Base-by-base conservation (phyloP, 2,888 invertebrate genomes). In the Empis livida region DNA sequence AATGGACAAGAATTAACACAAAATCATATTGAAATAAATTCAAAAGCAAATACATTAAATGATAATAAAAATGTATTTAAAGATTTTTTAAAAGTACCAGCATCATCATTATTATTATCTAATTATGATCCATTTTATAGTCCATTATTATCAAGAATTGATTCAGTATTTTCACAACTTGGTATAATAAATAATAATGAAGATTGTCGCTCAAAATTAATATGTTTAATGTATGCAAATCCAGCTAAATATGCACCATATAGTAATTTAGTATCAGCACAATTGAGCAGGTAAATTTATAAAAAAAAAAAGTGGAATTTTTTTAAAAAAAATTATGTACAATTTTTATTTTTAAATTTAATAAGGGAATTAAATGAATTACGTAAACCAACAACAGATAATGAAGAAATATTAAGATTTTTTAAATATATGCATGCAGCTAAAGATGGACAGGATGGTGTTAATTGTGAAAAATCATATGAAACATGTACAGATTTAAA, bases 91-190 rank as follows among this genome's bases (percentile, higher is more conserved):
- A 86, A 86, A 62, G 88, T 90, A 56, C 89, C 89, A 27, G 77
- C 81, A 23, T 88, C 88, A 1, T 87, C 88, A 1, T 71, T 89
- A 65, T 75, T 89, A 45, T 71, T 90, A 48, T 85, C 86, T 54
- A 87, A 85, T 66, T 91, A 88, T 67, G 91, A 91, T 64, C 90
- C 91, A 0, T 91, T 91, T 71, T 91, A 91, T 67, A 89, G 89
- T 53, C 91, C 91, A 0, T 64, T 91, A 20, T 67, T 91, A 14
- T 91, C 90, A 0, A 73, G 91, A 14, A 74, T 91, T 46, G 91
- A 90, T 57, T 82, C 87, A 0, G 86, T 90, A 41, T 90, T 89
- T 67, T 82, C 83, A 42, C 78, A 77, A 63, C 63, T 80, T 53
- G 85, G 87, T 37, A 71, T 82, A 16, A 74, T 76, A 2, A 76